These are phyloP conservation scores for Myodes glareolus DNA, from an alignment of 2,113 vertebrate species.

Conservation along the genomic window DNA sequence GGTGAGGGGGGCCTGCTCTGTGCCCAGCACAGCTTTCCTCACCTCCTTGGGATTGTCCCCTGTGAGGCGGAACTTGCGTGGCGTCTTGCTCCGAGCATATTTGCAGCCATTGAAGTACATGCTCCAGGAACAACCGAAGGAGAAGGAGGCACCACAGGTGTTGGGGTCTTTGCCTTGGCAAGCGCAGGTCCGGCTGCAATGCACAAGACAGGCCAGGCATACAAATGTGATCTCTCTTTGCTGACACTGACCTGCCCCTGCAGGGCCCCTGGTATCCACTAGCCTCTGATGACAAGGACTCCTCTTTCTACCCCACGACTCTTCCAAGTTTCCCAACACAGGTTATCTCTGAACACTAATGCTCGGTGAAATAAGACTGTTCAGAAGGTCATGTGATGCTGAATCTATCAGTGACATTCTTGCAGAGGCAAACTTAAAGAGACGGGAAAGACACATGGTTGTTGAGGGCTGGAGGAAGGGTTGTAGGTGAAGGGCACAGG, in stretches of 20 bases:
- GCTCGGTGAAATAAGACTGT: neutral
- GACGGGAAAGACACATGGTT: neutral
- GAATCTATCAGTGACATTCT: no score
- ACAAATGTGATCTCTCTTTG: fast-evolving
- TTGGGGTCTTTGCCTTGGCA: slow-evolving; percentile 98
- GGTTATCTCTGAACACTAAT: neutral
- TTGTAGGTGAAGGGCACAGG: neutral
- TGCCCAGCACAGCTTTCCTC: slow-evolving; percentile 1
- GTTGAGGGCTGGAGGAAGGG: neutral
- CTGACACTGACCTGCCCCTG: neutral
- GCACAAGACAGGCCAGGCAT: neutral
- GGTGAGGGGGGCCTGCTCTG: fast-evolving
- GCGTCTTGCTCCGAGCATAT: slow-evolving; percentile 96
- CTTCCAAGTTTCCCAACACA: neutral
- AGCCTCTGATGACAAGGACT: neutral
- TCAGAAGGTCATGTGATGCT: fast-evolving
- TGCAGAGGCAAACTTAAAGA: neutral
- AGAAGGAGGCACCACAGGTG: slow-evolving; percentile 97
- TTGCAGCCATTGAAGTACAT: slow-evolving; percentile 99
- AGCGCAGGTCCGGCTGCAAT: slow-evolving; percentile 96
- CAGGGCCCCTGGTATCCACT: neutral
- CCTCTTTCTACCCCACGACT: neutral
- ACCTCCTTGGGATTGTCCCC: slow-evolving; percentile 98
- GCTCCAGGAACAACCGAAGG: slow-evolving; percentile 99
- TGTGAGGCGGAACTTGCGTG: slow-evolving; percentile 96